Evolutionary conservation across 2,797 vertebrate genomes (phyloP), one percentile per base, ranked within the genome.

Genomic region (Telmatherina bonti): DNA sequence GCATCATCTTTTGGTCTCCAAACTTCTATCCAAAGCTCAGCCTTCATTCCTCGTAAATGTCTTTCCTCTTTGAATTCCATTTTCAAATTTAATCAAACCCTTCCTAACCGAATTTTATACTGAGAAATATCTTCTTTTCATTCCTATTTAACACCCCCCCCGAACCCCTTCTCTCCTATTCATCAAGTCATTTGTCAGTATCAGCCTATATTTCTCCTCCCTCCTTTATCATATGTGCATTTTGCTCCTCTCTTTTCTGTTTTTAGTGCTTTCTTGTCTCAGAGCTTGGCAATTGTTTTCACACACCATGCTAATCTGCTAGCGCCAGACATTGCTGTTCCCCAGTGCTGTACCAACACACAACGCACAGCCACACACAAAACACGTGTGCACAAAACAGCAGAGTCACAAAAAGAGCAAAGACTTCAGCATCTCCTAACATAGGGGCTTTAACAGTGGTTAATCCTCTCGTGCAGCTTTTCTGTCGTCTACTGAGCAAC

Each of bases 391-490:
- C 72, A 67, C 49, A 67, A 31, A 66, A 43, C 43, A 22, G 62
- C 15, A 57, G 22, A 78, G 65, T 73, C 68, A 63, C 70, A 82
- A 62, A 82, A 45, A 77, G 51, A 83, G 64, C 78, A 76, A 56
- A 52, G 72, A 70, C 74, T 77, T 75, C 76, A 88, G 77, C 74
- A 47, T 74, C 74, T 77, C 67, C 75, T 87, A 81, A 89, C 82
- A 79, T 65, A 61, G 63, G 63, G 78, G 85, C 87, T 89, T 89
- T 87, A 90, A 85, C 82, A 72, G 79, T 24, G 33, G 86, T 85
- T 93, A 91, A 93, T 93, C 90, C 88, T 85, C 74, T 35, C 69
- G 86, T 82, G 84, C 84, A 81, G 86, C 81, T 74, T 84, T 85
- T 82, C 80, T 76, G 77, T 88, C 80, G 79, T 92, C 89, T 82